Conservation (phyloP, 2,113 vertebrate species). For the Cacatua alba region DNA sequence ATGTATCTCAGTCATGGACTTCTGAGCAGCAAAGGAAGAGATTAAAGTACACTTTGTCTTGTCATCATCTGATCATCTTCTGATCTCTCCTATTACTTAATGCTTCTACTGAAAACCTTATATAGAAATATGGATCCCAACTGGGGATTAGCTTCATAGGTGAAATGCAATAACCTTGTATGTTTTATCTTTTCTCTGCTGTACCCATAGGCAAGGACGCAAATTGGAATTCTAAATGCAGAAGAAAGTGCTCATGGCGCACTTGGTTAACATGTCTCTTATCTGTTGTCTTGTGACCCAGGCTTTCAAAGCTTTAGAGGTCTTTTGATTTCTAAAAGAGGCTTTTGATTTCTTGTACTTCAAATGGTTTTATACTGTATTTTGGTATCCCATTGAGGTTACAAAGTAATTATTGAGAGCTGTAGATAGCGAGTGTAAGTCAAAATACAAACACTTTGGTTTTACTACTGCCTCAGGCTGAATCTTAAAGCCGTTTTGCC, state of each 20-base stretch:
- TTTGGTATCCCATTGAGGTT: constrained; percentile 14
- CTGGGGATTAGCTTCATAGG: background rate
- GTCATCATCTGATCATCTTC: background rate
- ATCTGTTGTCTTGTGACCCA: background rate
- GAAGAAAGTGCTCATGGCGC: background rate
- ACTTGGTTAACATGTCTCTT: background rate
- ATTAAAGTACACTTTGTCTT: background rate
- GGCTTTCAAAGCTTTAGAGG: constrained; percentile 20
- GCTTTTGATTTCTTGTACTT: constrained; percentile 42
- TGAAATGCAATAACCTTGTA: background rate
- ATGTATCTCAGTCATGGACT: background rate
- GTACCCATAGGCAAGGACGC: background rate
- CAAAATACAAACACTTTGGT: constrained; percentile 31
- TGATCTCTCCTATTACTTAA: background rate
- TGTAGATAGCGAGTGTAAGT: background rate
- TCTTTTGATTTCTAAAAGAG: constrained; percentile 39
- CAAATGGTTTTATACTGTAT: background rate
- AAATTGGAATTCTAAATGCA: background rate
- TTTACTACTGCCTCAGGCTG: constrained; percentile 23
- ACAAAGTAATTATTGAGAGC: constrained; percentile 20
- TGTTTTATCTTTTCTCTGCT: background rate
- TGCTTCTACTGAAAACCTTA: background rate
- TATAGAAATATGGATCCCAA: background rate
- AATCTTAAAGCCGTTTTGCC: background rate
- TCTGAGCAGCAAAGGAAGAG: background rate